Conservation (phyloP, 2,113 vertebrate genomes). For the Plecturocebus donacophilus region DNA sequence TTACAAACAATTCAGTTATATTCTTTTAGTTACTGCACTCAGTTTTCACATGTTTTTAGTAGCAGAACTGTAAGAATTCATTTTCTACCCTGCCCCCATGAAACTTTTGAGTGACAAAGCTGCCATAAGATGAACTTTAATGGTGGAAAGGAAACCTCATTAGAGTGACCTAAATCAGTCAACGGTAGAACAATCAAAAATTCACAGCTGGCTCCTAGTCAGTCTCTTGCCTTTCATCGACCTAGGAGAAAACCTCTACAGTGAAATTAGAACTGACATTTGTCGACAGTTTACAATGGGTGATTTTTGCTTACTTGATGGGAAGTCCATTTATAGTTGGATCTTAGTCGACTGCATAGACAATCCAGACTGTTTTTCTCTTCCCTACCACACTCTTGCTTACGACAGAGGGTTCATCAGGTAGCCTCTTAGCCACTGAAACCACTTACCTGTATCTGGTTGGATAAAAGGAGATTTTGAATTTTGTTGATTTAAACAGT, state of each 20-base stretch:
- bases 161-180: slow-evolving; percentile 79
- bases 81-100: background rate
- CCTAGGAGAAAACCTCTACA: slow-evolving; percentile 51
- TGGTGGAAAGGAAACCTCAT: slow-evolving; percentile 65
- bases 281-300: slow-evolving; percentile 60
- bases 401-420: background rate
- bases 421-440: background rate
- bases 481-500: slow-evolving; percentile 7
- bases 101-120: slow-evolving; percentile 57
- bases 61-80: background rate
- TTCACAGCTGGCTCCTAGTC: slow-evolving; percentile 65
- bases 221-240: slow-evolving; percentile 66
- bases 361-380: slow-evolving; percentile 28
- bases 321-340: slow-evolving; percentile 38
- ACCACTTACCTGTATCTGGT: background rate
- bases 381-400: background rate
- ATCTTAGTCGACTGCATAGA: slow-evolving; percentile 32
- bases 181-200: slow-evolving; percentile 67
- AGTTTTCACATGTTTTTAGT: slow-evolving; percentile 39
- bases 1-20: too few species aligned
- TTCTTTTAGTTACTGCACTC: background rate
- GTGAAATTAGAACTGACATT: slow-evolving; percentile 70
- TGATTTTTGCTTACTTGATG: slow-evolving; percentile 63
- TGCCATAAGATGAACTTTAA: slow-evolving; percentile 59
- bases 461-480: slow-evolving; percentile 48